Base-by-base conservation (phyloP, 2,888 invertebrate species). In the Ophioninae sp. region DNA sequence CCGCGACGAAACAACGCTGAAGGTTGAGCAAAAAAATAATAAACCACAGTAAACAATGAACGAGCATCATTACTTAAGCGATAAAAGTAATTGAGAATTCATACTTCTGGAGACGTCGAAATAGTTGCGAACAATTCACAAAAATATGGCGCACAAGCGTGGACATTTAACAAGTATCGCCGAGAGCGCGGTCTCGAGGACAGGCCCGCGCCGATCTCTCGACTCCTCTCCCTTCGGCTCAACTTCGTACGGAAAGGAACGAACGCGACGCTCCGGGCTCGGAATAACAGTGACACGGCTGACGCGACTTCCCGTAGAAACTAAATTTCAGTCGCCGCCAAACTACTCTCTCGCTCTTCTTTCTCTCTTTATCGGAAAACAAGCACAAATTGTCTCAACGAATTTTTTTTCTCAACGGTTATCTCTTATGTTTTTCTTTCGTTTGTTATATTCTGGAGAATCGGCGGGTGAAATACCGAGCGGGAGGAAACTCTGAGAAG, bases 51-150 rank as follows among this genome's bases (percentile, higher is more conserved):
- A 73, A 72, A 39, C 0, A 71, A 39, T 22, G 59, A 13, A 58
- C 37, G 58, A 82, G 75, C 41, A 80, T 44, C 7, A 76, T 71
- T 75, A 81, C 79, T 79, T 65, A 72, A 75, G 78, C 76, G 81
- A 74, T 85, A 75, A 83, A 79, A 86, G 80, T 85, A 85, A 77
- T 76, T 73, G 59, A 85, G 80, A 84, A 85, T 87, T 79, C 86
- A 87, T 87, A 87, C 87, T 87, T 87, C 80, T 85, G 77, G 79
- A 74, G 83, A 65, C 41, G 84, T 64, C 84, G 79, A 79, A 83
- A 87, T 84, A 82, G 86, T 87, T 87, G 84, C 87, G 75, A 79
- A 86, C 79, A 84, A 84, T 84, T 87, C 87, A 86, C 87, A 83
- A 86, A 85, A 86, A 81, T 81, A 83, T 82, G 82, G 76, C 83